A percentile compares a stretch with the other conserved stretches of the same genome.
Evolutionary conservation across 2,113 vertebrate species (phyloP).

Genomic region (Anthoscopus minutus): DNA sequence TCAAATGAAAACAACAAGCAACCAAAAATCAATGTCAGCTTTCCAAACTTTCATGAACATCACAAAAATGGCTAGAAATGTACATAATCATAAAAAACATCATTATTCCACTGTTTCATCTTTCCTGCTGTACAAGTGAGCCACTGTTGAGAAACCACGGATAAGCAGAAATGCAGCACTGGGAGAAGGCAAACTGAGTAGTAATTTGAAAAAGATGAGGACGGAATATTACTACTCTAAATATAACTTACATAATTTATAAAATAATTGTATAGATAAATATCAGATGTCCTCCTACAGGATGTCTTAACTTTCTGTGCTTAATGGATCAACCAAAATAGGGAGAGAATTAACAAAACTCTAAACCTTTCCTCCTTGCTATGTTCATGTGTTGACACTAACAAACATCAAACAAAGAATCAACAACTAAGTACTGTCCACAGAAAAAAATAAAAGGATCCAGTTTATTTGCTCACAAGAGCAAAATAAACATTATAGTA

Average conservation of each 20-base stretch:
- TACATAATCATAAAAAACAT: background rate
- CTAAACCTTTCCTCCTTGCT: background rate
- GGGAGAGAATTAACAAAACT: background rate
- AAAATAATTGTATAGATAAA: background rate
- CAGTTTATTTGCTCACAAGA: background rate
- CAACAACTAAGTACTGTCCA: background rate
- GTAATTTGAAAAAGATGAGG: background rate
- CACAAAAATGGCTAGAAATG: background rate
- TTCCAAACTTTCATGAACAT: background rate
- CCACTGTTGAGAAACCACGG: rapidly evolving
- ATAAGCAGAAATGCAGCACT: background rate
- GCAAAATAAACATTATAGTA: background rate
- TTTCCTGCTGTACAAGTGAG: background rate
- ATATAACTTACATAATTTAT: background rate
- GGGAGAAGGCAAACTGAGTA: background rate
- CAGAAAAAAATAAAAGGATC: background rate
- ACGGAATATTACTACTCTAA: background rate
- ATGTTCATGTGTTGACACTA: background rate
- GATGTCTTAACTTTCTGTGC: background rate
- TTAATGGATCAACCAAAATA: background rate
- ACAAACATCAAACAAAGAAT: background rate
- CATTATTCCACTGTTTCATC: background rate
- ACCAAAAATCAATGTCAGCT: background rate
- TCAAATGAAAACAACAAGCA: background rate
- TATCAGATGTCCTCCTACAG: background rate